A percentile compares a stretch with the other conserved stretches of the same genome.
Evolutionary conservation across 2,113 vertebrate genomes (phyloP).

Genomic region (Ranitomeya variabilis): DNA sequence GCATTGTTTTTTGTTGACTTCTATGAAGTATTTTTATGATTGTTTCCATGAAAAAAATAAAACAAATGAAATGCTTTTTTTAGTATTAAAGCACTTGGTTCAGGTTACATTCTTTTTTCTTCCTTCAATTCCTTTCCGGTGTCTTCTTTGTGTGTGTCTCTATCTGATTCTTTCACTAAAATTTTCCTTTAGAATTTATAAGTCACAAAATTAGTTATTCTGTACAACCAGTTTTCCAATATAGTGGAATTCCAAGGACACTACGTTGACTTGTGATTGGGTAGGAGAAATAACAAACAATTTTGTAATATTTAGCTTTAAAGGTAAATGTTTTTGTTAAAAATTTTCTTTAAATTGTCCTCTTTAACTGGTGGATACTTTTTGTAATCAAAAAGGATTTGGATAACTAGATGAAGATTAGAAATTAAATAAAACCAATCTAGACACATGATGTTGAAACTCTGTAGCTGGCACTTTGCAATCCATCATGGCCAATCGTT

Average conservation of each 20-base stretch:
- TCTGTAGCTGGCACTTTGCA: not conserved
- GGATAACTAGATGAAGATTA: not conserved
- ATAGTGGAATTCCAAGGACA: not conserved
- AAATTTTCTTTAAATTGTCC: not conserved
- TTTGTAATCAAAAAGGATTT: not conserved
- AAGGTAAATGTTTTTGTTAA: not conserved
- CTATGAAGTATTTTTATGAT: slow-evolving; percentile 81
- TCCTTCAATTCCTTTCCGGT: slow-evolving; percentile 44
- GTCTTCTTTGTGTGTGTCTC: slow-evolving; percentile 45
- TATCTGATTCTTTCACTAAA: slow-evolving; percentile 7
- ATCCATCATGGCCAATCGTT: not conserved
- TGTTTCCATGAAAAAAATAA: slow-evolving; percentile 76
- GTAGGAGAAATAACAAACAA: not conserved
- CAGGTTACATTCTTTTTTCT: slow-evolving; percentile 61
- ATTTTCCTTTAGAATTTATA: not conserved
- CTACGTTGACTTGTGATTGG: not conserved
- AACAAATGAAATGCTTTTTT: slow-evolving; percentile 66
- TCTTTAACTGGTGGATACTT: not conserved
- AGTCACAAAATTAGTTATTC: not conserved
- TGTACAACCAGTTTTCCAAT: not conserved
- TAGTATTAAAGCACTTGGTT: slow-evolving; percentile 64
- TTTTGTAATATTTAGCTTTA: not conserved
- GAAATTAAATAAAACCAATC: not conserved
- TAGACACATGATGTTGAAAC: not conserved
- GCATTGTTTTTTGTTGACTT: slow-evolving; percentile 72